A percentile compares a stretch with the other conserved stretches of the same genome.
Conservation (phyloP, 1,140 invertebrate genomes). For the Heliothis subflexa region DNA sequence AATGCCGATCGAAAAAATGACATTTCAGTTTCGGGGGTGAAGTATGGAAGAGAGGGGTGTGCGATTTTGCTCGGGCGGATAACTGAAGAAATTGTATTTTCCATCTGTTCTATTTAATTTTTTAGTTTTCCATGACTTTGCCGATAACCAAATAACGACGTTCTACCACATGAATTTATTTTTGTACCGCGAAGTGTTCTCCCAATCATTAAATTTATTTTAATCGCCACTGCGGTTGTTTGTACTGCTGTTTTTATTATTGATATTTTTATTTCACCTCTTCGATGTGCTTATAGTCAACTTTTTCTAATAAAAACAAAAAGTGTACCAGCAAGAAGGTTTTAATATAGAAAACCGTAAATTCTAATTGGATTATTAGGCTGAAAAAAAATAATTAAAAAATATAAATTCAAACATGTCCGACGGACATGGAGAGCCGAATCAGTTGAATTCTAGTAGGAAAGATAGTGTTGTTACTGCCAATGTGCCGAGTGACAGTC, state of each 20-base stretch:
- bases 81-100: slow-evolving; percentile 57
- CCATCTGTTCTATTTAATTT: slow-evolving; percentile 50
- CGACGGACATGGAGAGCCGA: slow-evolving; percentile 73
- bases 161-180: slow-evolving; percentile 45
- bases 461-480: slow-evolving; percentile 76
- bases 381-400: slow-evolving; percentile 49
- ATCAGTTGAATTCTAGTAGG: slow-evolving; percentile 57
- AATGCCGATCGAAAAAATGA: slow-evolving; percentile 67
- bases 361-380: not conserved
- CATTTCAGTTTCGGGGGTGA: slow-evolving; percentile 61
- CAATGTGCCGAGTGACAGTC: slow-evolving; percentile 78
- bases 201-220: slow-evolving; percentile 51
- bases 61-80: slow-evolving; percentile 55
- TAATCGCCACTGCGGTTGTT: slow-evolving; percentile 62
- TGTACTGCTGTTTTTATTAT: slow-evolving; percentile 68
- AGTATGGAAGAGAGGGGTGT: slow-evolving; percentile 54
- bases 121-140: slow-evolving; percentile 48
- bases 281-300: not conserved
- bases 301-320: slow-evolving; percentile 1
- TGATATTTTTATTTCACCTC: slow-evolving; percentile 58
- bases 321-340: not conserved
- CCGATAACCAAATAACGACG: slow-evolving; percentile 48
- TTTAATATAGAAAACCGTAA: slow-evolving; percentile 38
- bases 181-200: slow-evolving; percentile 51
- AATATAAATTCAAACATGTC: slow-evolving; percentile 67